These are phyloP conservation scores for Leptoteleia sp. DNA, from an alignment of 1,140 invertebrate genomes.

Conservation along the genomic window DNA sequence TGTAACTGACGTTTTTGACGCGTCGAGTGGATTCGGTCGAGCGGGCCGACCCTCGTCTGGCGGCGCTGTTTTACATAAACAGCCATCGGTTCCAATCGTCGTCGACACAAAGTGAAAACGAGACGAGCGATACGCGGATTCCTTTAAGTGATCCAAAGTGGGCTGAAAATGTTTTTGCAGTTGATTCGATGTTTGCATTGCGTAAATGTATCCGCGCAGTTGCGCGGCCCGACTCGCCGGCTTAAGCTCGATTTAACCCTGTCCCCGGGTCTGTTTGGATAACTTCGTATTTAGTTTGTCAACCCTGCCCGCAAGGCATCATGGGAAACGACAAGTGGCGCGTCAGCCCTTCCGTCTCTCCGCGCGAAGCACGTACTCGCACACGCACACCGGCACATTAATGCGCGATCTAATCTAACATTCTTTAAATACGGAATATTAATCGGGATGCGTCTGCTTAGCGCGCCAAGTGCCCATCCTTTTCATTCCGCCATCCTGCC, in stretches of 20 bases:
- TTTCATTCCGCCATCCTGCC: conserved; percentile 13
- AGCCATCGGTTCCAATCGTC: conserved; percentile 61
- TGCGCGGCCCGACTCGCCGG: conserved; percentile 31
- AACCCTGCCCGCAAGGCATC: conserved; percentile 78
- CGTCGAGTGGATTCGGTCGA: conserved; percentile 74
- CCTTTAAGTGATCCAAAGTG: conserved; percentile 70
- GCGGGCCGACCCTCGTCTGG: conserved; percentile 43
- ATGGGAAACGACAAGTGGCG: conserved; percentile 80
- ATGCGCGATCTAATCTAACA: conserved; percentile 55
- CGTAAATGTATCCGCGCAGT: conserved; percentile 65
- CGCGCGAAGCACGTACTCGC: conserved; percentile 47
- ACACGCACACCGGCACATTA: conserved; percentile 24
- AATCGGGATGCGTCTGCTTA: conserved; percentile 50
- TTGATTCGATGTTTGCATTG: conserved; percentile 75
- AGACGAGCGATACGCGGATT: conserved; percentile 57
- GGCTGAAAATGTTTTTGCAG: conserved; percentile 77
- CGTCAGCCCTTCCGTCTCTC: conserved; percentile 52
- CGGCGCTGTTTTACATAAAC: conserved; percentile 79
- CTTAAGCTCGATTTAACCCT: conserved; percentile 80
- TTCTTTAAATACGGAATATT: conserved; percentile 66
- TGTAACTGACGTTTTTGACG: conserved; percentile 79
- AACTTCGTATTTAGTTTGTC: conserved; percentile 81
- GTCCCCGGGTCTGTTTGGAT: conserved; percentile 75
- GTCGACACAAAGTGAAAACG: conserved; percentile 59
- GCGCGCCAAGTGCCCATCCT: conserved; percentile 14